A percentile compares a stretch with the other conserved stretches of the same genome.
Conservation (phyloP, 2,888 invertebrate species). For the Drosophila prostipennis region DNA sequence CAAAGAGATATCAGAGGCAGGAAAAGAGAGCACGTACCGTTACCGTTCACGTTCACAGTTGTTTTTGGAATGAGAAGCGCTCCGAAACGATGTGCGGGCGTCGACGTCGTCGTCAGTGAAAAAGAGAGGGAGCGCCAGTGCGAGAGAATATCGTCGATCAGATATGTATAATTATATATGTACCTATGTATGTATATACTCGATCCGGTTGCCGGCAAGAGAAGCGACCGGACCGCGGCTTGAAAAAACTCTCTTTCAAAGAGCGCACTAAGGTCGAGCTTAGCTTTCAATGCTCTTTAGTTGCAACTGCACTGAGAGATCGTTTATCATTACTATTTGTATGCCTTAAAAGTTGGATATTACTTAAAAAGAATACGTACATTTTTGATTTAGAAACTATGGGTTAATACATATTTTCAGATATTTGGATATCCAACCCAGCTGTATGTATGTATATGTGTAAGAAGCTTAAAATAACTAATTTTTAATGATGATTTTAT, state of each 20-base stretch:
- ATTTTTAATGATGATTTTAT: too few relatives aligned
- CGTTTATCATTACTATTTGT: not conserved
- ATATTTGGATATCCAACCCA: too few relatives aligned
- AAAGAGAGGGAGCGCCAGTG: not conserved
- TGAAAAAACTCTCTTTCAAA: not conserved
- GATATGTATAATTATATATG: not conserved
- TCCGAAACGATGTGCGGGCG: conserved; percentile 14
- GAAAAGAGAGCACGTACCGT: conserved; percentile 59
- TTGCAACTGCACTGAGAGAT: conserved; percentile 1
- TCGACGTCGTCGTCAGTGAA: not conserved
- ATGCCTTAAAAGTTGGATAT: not conserved
- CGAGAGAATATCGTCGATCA: not conserved
- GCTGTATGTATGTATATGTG: too few relatives aligned
- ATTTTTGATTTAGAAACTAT: too few relatives aligned
- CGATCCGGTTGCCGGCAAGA: conserved; percentile 6
- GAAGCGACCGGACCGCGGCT: not conserved
- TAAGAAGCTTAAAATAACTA: too few relatives aligned
- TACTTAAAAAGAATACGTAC: too few relatives aligned
- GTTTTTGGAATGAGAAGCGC: conserved; percentile 66
- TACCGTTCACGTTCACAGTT: conserved; percentile 78
- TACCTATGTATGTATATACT: too few relatives aligned
- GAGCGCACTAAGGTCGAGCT: conserved; percentile 1
- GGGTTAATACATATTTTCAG: too few relatives aligned
- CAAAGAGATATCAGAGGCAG: conserved; percentile 2
- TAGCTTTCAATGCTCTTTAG: conserved; percentile 9